Base-by-base conservation (phyloP, 2,888 invertebrate genomes). In the Ophioninae sp. region DNA sequence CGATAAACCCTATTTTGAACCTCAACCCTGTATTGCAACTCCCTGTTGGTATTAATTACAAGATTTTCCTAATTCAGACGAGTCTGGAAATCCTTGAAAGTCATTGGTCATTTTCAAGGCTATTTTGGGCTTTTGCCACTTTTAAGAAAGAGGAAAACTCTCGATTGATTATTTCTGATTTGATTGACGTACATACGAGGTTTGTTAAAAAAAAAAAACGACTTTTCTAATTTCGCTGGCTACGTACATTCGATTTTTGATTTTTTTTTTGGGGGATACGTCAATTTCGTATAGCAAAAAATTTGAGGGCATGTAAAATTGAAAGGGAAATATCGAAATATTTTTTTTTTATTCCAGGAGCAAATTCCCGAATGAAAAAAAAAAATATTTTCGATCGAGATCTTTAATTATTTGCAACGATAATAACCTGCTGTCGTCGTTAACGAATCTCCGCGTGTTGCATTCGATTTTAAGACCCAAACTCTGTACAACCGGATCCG, bases 1-100 rank as follows among this genome's bases (percentile, higher is more conserved):
- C 96, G 96, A 91, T 97, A 98, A 6, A 98, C 98, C 87, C 96
- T 95, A 93, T 98, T 98, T 93, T 98, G 98, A 75, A 98, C 97
- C 93, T 98, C 97, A 68, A 98, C 97, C 81, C 98, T 94, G 92
- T 97, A 97, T 89, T 96, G 96, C 20, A 97, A 93, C 90, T 98
- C 98, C 87, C 91, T 90, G 90, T 82, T 50, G 50, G 50, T 13
- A 50, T 50, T 50, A 50, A 50, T 50, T 23, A 76, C 10, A 50
- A 7, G 56, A 50, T 6, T 17, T 13, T 50, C 50, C 50, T 50
- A 50, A 50, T 50, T 50, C 17, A 50, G 50, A 13, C 17, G 50
- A 50, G 6, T 3, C 17, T 17, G 5, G 13, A 13, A 50, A 50
- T 6, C 17, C 50, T 50, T 5, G 50, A 50, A 3, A 50, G 50